Conservation (phyloP, 2,797 vertebrate species). For the Leuciscus waleckii region DNA sequence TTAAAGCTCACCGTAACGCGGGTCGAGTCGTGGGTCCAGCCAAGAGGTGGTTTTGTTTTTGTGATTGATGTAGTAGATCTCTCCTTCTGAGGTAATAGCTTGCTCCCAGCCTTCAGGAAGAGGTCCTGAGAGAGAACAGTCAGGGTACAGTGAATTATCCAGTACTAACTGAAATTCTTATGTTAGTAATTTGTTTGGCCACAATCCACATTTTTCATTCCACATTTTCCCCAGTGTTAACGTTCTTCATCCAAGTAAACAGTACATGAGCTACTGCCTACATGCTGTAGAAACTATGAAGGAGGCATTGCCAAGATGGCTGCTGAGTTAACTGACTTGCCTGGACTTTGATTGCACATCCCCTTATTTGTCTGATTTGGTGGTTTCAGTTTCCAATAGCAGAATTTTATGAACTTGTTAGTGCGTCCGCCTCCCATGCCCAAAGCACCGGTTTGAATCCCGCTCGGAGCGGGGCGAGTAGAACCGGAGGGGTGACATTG, state of each 20-base stretch:
- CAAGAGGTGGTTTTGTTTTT: constrained; percentile 99
- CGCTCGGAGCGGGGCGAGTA: not conserved
- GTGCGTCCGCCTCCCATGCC: not conserved
- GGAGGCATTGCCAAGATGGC: not conserved
- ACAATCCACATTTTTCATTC: constrained; percentile 8
- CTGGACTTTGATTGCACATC: not conserved
- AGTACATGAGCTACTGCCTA: not conserved
- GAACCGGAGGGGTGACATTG: not conserved
- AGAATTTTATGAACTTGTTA: not conserved
- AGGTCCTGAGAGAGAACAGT: constrained; percentile 83
- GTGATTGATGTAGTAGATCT: constrained; percentile 99
- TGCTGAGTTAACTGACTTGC: not conserved
- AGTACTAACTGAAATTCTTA: constrained; percentile 15
- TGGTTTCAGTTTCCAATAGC: not conserved
- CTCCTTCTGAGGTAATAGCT: constrained; percentile 96
- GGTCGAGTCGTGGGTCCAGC: constrained; percentile 97
- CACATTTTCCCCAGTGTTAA: not conserved
- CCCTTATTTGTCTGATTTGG: not conserved
- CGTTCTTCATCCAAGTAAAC: not conserved
- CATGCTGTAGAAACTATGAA: not conserved
- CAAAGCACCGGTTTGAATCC: not conserved
- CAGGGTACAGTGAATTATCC: constrained; percentile 37
- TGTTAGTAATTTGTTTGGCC: constrained; percentile 7
- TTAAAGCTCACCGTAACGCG: constrained; percentile 91
- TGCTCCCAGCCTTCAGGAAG: constrained; percentile 99